phyloP scores from a whole-genome alignment of 2,797 vertebrate species.

The Microctenopoma lineatum region DNA sequence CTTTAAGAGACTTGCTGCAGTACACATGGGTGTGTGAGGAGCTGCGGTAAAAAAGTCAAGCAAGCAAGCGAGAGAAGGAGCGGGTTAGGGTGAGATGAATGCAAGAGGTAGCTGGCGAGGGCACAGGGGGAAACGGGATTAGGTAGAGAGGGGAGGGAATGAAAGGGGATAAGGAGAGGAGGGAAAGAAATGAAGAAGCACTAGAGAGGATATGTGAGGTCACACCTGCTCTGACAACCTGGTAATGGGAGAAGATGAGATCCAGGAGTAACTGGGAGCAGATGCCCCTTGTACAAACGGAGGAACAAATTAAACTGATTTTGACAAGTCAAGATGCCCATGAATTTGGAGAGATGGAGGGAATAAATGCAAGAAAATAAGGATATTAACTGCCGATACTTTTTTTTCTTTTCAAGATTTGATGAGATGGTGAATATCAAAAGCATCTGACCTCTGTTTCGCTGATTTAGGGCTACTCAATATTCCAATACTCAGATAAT shows the following conservation, averaged over 20 bases:
- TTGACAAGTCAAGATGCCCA: constrained; percentile 18
- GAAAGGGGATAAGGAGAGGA: constrained; percentile 45
- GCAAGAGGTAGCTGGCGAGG: constrained; percentile 55
- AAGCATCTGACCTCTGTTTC: neutral
- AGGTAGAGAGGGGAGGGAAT: constrained; percentile 29
- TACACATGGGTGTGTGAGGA: constrained; percentile 76
- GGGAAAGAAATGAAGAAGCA: constrained; percentile 59
- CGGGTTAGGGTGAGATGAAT: constrained; percentile 53
- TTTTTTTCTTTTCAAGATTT: constrained; percentile 6
- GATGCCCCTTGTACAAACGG: constrained; percentile 28
- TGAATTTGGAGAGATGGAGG: constrained; percentile 7
- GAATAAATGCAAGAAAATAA: neutral
- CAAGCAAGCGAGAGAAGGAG: constrained; percentile 39
- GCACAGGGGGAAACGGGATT: constrained; percentile 41
- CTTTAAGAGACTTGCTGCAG: constrained; percentile 83
- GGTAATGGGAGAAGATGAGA: constrained; percentile 58
- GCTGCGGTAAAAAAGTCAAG: constrained; percentile 66
- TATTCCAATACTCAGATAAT: neutral
- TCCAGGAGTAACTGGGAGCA: constrained; percentile 41
- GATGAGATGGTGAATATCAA: neutral
- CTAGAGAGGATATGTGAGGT: constrained; percentile 62
- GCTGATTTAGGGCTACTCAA: neutral
- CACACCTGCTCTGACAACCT: constrained; percentile 64
- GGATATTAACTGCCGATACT: neutral
- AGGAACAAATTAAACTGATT: constrained; percentile 29